Base-by-base conservation (phyloP, 53 echinoderm and acorn worm species). In the Glandiceps talaboti region DNA sequence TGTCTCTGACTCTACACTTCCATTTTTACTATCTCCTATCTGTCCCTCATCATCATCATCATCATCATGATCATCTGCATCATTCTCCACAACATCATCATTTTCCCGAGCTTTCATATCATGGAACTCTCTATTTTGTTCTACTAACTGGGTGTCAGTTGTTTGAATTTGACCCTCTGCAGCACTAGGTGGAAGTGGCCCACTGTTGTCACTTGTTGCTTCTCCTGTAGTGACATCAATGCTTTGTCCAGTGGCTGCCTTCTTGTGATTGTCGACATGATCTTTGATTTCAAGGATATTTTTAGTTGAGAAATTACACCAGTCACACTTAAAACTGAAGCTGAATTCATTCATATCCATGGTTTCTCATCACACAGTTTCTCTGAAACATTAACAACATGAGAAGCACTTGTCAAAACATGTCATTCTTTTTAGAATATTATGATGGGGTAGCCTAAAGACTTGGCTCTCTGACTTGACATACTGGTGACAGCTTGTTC, bases 281-380 rank as follows among this genome's bases (percentile, higher is more conserved):
- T 83, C 27, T 32, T 87, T 91, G 83, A 91, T 91, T 80, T 86
- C 84, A 75, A 81, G 73, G 80, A 91, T 88, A 74, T 86, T 85
- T 84, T 88, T 91, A 29, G 91, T 91, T 75, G 78, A 78, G 80
- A 86, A 91, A 79, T 73, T 79, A 81, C 91, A 91, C 79, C 79
- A 76, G 77, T 91, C 88, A 73, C 91, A 91, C 28, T 88, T 85
- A 77, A 91, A 86, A 77, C 91, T 91, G 86, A 91, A 91, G 33
- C 64, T 45, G 20, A 45, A 45, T 12, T 45, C 64, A 45, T 20
- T 45, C 6, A 20, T 45, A 45, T 45, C 64, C 64, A 45, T 45
- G 64, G 64, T 45, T n/a, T n/a, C n/a, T n/a, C n/a, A n/a, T n/a
- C n/a, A n/a, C n/a, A n/a, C n/a, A n/a, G n/a, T n/a, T n/a, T n/a